Evolutionary conservation across 2,888 invertebrate species (phyloP), one percentile per base, ranked within the genome.

Genomic region (Sepioteuthis lessoniana): DNA sequence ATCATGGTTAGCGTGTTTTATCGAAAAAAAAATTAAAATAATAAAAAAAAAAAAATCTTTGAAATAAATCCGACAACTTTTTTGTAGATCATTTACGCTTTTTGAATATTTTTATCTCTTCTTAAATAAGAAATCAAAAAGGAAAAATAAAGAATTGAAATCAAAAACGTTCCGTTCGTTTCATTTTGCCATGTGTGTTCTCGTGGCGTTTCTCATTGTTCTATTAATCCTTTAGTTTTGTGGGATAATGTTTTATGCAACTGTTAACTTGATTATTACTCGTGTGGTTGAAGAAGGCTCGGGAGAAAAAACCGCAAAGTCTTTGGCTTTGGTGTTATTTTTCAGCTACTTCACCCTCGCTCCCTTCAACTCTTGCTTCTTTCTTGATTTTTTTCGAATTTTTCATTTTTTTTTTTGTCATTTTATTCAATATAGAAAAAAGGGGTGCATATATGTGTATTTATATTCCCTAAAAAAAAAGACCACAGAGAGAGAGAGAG

Each of bases 41-140:
- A 21, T 55, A 60, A 60, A 3, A 5, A 5, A n/a, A n/a, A n/a
- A n/a, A n/a, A n/a, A 76, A n/a, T n/a, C n/a, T 76, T 76, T 31
- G 76, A 76, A 76, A n/a, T 76, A 76, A 76, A 76, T 76, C 76
- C 76, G 76, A 76, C 76, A 76, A 76, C 76, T 31, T n/a, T 76
- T 76, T 76, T 76, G 76, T 76, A 31, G 76, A 76, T 76, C n/a
- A 76, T n/a, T 76, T n/a, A 76, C n/a, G 76, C n/a, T 76, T n/a
- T 76, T 76, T 76, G 31, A 76, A 76, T 76, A 76, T 76, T 76
- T 76, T 76, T 10, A 76, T 76, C 76, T 76, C 31, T n/a, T 31
- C 76, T 55, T 55, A 55, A 55, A 55, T 0, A 76, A 2, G 28
- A 60, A 42, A 42, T 1, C 60, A 60, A 60, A 60, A 28, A 5